These are phyloP conservation scores for Napeogenes sylphis DNA, from an alignment of 2,888 invertebrate genomes.

Conservation along the genomic window DNA sequence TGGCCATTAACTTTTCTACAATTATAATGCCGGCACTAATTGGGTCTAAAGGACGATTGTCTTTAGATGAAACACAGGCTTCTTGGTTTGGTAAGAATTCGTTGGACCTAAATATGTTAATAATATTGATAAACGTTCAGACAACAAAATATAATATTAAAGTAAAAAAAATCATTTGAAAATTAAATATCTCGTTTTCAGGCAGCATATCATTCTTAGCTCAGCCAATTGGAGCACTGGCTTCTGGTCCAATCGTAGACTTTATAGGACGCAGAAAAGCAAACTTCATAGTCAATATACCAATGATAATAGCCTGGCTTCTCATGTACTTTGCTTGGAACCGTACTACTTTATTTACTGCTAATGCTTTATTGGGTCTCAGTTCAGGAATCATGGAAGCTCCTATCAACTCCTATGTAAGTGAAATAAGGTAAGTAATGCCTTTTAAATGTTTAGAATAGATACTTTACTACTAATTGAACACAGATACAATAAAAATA, in stretches of 20 bases:
- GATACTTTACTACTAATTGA: not conserved
- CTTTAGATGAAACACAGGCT: conserved; percentile 68
- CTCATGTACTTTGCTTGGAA: conserved; percentile 72
- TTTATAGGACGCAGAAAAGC: conserved; percentile 75
- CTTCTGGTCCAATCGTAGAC: conserved; percentile 76
- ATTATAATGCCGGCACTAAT: conserved; percentile 74
- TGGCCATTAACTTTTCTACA: conserved; percentile 77
- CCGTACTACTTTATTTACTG: conserved; percentile 64
- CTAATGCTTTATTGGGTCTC: conserved; percentile 71
- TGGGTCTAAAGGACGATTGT: conserved; percentile 60
- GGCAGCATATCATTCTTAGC: conserved; percentile 76
- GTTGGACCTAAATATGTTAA: not conserved
- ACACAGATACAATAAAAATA: not conserved
- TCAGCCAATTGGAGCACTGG: conserved; percentile 75
- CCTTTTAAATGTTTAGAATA: too few relatives aligned
- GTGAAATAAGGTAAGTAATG: conserved; percentile 71
- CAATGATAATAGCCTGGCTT: conserved; percentile 75
- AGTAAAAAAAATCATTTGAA: too few relatives aligned
- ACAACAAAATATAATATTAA: too few relatives aligned
- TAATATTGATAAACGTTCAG: too few relatives aligned
- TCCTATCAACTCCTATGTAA: conserved; percentile 77
- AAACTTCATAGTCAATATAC: conserved; percentile 74
- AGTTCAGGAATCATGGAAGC: conserved; percentile 79
- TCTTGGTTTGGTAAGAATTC: conserved; percentile 76
- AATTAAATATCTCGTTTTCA: conserved; percentile 39